Base-by-base conservation (phyloP, 2,797 vertebrate species). In the Arnoldichthys spilopterus region DNA sequence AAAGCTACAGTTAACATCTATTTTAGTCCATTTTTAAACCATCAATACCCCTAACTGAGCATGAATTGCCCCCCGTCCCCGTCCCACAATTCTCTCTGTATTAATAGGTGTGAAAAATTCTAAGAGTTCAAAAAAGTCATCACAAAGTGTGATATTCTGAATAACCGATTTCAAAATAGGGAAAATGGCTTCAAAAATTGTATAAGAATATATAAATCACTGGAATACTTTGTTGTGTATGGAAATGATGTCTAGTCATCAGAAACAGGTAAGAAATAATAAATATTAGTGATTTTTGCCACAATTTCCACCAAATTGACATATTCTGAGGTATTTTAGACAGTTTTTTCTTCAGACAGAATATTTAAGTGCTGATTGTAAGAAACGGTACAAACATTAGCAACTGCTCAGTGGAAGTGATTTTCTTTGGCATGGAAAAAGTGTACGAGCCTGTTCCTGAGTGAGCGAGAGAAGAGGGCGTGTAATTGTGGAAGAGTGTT, bases 391-490 rank as follows among this genome's bases (percentile, higher is more conserved):
- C n/a, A 63, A 47, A 59, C 32, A 37, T 40, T 37, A 63, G 40
- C 18, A 54, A 9, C 32, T 43, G 18, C 24, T 78, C 15, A 61
- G 22, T 26, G n/a, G 43, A 59, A 49, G 40, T n/a, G 56, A 40
- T 49, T n/a, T 6, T 79, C 78, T 83, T 83, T 80, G 81, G 81
- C 77, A 54, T 80, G 63, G 80, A 66, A 24, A 8, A 71, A 63
- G 30, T 30, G 40, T 43, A 37, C 45, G 53, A 69, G 37, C 47
- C 59, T 67, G 62, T 82, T 82, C 74, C 74, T 77, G 78, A 80
- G 74, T 30, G 58, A 28, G 18, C 28, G 20, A 49, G 28, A 58
- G 28, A 20, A 72, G 16, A 40, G 67, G 68, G 76, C 76, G 51
- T 53, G 12, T 28, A 51, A 47, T 22, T 49, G 61, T 54, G 24